phyloP scores from a whole-genome alignment of 1,140 invertebrate genomes.

The Hetaerina americana region DNA sequence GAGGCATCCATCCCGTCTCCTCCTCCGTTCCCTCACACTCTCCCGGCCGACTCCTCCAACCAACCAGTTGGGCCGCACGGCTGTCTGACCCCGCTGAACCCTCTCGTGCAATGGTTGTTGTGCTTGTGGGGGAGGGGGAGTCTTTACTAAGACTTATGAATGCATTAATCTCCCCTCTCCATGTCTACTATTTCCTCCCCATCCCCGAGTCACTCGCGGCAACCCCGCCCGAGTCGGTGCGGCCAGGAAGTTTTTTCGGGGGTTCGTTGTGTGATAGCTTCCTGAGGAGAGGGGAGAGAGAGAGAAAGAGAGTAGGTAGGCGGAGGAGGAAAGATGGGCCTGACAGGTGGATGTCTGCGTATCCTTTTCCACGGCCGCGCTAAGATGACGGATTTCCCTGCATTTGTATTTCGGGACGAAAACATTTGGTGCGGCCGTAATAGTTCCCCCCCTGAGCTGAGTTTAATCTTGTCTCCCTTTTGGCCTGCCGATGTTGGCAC shows the following conservation, averaged over 20 bases:
- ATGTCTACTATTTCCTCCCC: no score
- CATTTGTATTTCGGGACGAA: background rate
- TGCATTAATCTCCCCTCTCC: background rate
- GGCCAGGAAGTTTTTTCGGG: no score
- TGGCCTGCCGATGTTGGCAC: no score
- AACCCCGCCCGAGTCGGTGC: background rate
- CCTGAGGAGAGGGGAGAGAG: background rate
- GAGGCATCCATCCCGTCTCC: no score
- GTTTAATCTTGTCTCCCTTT: background rate
- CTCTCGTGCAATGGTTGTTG: no score
- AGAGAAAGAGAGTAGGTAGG: background rate
- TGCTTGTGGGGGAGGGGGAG: no score
- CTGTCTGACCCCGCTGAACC: background rate
- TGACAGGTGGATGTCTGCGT: background rate
- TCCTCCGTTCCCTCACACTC: background rate
- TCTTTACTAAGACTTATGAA: background rate
- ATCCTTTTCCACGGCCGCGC: background rate
- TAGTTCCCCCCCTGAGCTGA: background rate
- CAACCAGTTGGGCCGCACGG: no score
- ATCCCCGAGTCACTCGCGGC: background rate
- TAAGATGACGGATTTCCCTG: background rate
- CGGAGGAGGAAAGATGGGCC: background rate
- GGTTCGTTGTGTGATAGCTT: no score
- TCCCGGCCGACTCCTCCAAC: background rate
- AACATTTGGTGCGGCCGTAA: background rate